Percentiles rank a stretch among this genome's conserved stretches.
Evolutionary conservation across 2,113 vertebrate genomes (phyloP).

Genomic region (Leptobrachium ailaonicum): DNA sequence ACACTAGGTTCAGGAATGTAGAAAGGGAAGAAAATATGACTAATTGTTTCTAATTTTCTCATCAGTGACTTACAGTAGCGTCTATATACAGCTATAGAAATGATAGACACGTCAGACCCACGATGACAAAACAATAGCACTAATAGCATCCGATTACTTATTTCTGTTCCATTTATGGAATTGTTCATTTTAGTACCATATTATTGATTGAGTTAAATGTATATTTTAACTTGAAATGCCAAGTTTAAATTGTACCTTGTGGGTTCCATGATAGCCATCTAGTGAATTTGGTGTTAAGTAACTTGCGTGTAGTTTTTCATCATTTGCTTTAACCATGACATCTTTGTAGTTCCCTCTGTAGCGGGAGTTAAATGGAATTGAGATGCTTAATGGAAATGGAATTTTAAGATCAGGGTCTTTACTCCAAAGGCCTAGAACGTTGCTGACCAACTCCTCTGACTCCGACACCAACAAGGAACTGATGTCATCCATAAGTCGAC

Average conservation of each 20-base stretch:
- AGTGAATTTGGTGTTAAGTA: conserved; percentile 66
- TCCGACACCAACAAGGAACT: conserved; percentile 74
- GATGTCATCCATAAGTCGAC: conserved; percentile 63
- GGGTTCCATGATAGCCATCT: conserved; percentile 64
- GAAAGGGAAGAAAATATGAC: too few relatives aligned
- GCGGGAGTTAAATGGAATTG: conserved; percentile 70
- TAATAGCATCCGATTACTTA: too few relatives aligned
- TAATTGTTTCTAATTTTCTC: too few relatives aligned
- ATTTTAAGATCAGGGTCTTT: conserved; percentile 52
- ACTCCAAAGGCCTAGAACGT: conserved; percentile 67
- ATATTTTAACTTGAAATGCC: too few relatives aligned
- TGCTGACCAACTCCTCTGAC: conserved; percentile 83
- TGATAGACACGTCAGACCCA: too few relatives aligned
- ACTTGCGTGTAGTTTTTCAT: conserved; percentile 64
- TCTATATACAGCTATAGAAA: too few relatives aligned
- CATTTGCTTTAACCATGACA: conserved; percentile 76
- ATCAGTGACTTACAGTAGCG: too few relatives aligned
- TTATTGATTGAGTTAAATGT: too few relatives aligned
- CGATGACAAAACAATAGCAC: too few relatives aligned
- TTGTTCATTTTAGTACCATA: too few relatives aligned
- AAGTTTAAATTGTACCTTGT: conserved; percentile 62
- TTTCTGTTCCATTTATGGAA: too few relatives aligned
- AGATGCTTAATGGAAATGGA: conserved; percentile 72
- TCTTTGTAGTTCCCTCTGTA: conserved; percentile 78
- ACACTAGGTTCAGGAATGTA: too few relatives aligned